Conservation (phyloP, 1,140 invertebrate species). For the Medauroidea extradentata region DNA sequence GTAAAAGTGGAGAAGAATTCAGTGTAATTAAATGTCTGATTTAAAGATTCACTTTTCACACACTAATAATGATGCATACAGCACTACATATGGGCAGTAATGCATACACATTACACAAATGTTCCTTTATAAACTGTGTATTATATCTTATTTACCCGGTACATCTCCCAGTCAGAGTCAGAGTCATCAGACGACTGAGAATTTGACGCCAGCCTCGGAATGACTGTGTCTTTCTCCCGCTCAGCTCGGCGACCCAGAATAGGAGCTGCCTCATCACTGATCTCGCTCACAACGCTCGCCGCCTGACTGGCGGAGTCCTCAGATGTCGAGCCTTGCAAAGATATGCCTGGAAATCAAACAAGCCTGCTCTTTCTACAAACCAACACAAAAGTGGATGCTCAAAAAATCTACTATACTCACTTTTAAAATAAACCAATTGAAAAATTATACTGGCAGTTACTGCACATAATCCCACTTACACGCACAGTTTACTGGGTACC, state of each 20-base stretch:
- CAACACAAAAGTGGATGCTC: neutral
- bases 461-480: too few relatives aligned
- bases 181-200: conserved; percentile 31
- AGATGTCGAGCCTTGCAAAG: conserved; percentile 29
- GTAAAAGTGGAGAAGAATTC: too few relatives aligned
- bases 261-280: conserved; percentile 57
- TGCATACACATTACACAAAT: too few relatives aligned
- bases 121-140: too few relatives aligned
- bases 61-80: too few relatives aligned
- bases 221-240: conserved; percentile 39
- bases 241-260: conserved; percentile 57
- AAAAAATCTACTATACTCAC: neutral
- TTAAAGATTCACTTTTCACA: too few relatives aligned
- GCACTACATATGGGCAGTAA: too few relatives aligned
- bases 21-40: too few relatives aligned
- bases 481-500: too few relatives aligned
- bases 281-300: conserved; percentile 52
- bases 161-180: conserved; percentile 56
- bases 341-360: neutral
- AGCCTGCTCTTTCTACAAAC: neutral
- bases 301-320: conserved; percentile 53
- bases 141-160: conserved; percentile 36
- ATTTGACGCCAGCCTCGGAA: neutral
- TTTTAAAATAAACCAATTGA: neutral
- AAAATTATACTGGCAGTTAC: neutral